Evolutionary conservation across 2,888 invertebrate genomes (phyloP).

Genomic region (Lysandra coridon): DNA sequence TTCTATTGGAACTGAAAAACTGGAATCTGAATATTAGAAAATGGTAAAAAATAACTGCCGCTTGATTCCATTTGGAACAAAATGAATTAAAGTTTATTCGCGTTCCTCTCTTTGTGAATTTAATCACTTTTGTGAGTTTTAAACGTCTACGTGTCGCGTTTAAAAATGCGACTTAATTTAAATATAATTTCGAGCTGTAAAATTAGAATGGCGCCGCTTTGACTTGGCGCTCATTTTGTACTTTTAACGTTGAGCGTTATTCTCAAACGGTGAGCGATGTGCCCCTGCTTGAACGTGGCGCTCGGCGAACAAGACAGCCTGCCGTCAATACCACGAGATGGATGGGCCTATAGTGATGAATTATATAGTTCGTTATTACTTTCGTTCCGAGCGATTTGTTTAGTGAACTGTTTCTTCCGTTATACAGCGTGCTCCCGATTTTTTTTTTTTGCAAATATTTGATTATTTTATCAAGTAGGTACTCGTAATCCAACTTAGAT

Average conservation of each 20-base stretch:
- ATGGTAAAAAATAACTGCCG: neutral
- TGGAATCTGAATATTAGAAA: constrained; percentile 7
- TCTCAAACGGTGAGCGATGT: neutral
- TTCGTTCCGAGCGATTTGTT: constrained; percentile 9
- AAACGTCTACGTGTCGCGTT: constrained; percentile 6
- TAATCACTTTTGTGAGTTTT: constrained; percentile 13
- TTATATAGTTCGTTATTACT: constrained; percentile 20
- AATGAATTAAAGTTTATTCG: neutral
- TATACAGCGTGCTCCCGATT: neutral
- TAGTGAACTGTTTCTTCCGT: neutral
- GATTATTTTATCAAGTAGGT: too few species aligned
- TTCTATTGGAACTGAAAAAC: constrained; percentile 3
- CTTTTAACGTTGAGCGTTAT: neutral
- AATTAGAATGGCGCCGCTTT: neutral
- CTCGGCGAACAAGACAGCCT: neutral
- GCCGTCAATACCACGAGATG: neutral
- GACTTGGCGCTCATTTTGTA: neutral
- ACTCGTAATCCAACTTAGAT: too few species aligned
- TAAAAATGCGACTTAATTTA: constrained; percentile 19
- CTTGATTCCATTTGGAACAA: neutral
- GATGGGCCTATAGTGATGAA: constrained; percentile 9
- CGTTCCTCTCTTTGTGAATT: constrained; percentile 1
- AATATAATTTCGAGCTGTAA: neutral
- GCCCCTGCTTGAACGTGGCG: neutral
- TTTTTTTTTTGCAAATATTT: neutral